Percentiles rank a stretch among this genome's conserved stretches.
Conservation (phyloP, 2,888 invertebrate species). For the Epistrophe grossulariae region DNA sequence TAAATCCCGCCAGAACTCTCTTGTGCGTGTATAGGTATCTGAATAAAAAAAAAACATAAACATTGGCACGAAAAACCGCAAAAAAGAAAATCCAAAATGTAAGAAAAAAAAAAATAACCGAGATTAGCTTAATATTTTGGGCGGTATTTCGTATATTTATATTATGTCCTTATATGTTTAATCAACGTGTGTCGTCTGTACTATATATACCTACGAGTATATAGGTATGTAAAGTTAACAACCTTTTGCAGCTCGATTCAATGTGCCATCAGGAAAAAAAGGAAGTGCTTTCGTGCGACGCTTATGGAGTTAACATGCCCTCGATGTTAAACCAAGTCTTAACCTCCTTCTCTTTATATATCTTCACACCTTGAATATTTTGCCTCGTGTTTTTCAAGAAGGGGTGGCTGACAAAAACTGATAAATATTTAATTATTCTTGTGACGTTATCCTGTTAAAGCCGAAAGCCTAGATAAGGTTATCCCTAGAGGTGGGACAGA, state of each 20-base stretch:
- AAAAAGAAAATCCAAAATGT: conserved; percentile 43
- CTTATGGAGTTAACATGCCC: conserved; percentile 50
- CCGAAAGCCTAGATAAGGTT: conserved; percentile 42
- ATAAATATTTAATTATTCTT: conserved; percentile 75
- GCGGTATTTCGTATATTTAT: conserved; percentile 29
- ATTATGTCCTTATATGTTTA: conserved; percentile 21
- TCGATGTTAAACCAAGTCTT: conserved; percentile 19
- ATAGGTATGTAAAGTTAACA: conserved; percentile 16
- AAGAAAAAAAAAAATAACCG: conserved; percentile 53
- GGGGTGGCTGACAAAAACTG: conserved; percentile 67
- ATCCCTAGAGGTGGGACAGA: conserved; percentile 37
- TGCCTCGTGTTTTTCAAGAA: background rate
- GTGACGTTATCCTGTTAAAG: conserved; percentile 36
- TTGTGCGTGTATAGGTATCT: conserved; percentile 16
- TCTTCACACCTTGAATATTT: conserved; percentile 46
- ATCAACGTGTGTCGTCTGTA: background rate
- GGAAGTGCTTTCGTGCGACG: conserved; percentile 44
- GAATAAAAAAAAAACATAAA: background rate
- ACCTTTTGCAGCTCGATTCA: background rate
- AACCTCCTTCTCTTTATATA: background rate
- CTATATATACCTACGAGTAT: no score
- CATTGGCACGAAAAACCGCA: background rate
- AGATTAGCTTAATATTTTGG: conserved; percentile 61
- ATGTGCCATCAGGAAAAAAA: conserved; percentile 3
- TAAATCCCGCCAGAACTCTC: conserved; percentile 51